Conservation (phyloP, 2,797 vertebrate genomes). For the Ceyx erithaca region DNA sequence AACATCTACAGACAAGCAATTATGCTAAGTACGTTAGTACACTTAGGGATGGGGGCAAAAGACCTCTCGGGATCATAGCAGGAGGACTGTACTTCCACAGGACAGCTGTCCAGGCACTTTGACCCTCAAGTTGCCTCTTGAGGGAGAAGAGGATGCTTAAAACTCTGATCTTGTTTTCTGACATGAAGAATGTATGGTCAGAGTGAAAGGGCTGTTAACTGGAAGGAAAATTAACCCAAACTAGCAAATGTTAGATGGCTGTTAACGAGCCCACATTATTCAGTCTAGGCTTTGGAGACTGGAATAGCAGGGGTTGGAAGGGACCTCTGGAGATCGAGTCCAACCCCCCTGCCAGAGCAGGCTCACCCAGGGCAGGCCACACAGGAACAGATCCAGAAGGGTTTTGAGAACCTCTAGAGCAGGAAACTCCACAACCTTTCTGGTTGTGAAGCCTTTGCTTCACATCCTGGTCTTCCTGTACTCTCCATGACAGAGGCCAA, state of each 20-base stretch:
- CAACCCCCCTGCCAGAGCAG: too few relatives aligned
- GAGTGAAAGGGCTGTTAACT: not conserved
- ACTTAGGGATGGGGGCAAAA: not conserved
- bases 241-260: not conserved
- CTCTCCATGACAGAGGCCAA: not conserved
- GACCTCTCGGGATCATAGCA: not conserved
- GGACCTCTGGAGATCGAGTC: too few relatives aligned
- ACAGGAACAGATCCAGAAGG: too few relatives aligned
- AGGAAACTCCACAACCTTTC: too few relatives aligned
- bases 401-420: too few relatives aligned
- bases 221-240: not conserved
- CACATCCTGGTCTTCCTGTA: constrained; percentile 20
- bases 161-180: not conserved
- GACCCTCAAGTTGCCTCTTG: not conserved
- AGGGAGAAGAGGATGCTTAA: not conserved
- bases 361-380: too few relatives aligned
- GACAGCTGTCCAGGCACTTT: not conserved
- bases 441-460: not conserved
- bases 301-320: too few relatives aligned
- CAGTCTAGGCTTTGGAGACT: not conserved
- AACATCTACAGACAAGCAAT: not conserved
- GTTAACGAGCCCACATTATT: not conserved
- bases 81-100: not conserved
- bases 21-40: not conserved
- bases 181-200: not conserved